Evolutionary conservation across 2,888 invertebrate genomes (phyloP).

Genomic region (Meghimatium bilineatum): DNA sequence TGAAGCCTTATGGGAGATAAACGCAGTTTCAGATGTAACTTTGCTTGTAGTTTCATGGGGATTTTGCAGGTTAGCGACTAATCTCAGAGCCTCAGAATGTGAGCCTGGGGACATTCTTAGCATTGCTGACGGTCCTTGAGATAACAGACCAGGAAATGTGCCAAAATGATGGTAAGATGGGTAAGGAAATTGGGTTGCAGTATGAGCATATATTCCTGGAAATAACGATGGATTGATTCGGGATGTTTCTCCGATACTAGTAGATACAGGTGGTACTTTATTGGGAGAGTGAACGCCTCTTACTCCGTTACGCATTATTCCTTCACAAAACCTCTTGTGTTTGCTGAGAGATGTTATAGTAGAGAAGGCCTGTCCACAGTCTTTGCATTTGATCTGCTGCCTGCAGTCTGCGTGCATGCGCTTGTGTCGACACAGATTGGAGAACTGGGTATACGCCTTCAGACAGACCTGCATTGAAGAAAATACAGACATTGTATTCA

Average conservation of each 20-base stretch:
- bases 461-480: constrained; percentile 89
- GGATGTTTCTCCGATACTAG: constrained; percentile 34
- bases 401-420: constrained; percentile 98
- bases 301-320: constrained; percentile 77
- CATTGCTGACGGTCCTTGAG: constrained; percentile 35
- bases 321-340: constrained; percentile 96
- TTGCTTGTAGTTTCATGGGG: constrained; percentile 30
- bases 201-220: constrained; percentile 25
- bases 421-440: constrained; percentile 99
- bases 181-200: constrained; percentile 49
- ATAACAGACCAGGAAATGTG: constrained; percentile 47
- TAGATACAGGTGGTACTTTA: constrained; percentile 50
- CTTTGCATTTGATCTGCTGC: constrained; percentile 92
- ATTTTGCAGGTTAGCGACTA: constrained; percentile 25
- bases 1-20: background rate
- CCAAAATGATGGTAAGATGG: constrained; percentile 48
- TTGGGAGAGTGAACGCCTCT: constrained; percentile 57
- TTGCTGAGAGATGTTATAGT: constrained; percentile 88
- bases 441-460: constrained; percentile 98
- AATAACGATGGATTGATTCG: constrained; percentile 44
- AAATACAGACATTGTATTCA: background rate
- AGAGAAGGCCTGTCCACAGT: constrained; percentile 94
- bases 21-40: constrained; percentile 25
- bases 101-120: constrained; percentile 48
- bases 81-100: constrained; percentile 40